These are phyloP conservation scores for Heterodera filipjevi DNA, from an alignment of 2,888 invertebrate genomes.

Conservation along the genomic window DNA sequence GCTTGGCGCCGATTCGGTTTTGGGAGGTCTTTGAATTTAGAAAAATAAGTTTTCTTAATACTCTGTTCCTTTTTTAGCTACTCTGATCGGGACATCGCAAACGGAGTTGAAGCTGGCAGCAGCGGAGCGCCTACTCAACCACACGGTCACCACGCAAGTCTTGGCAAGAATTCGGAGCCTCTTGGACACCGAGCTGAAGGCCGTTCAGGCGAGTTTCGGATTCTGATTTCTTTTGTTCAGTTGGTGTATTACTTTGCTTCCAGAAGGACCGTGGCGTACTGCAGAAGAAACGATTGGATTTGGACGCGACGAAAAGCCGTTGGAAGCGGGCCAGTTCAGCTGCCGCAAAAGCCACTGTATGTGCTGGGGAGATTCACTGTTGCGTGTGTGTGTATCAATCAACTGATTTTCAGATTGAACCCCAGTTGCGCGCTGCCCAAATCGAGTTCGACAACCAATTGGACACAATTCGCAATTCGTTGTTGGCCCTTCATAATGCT, in stretches of 20 bases:
- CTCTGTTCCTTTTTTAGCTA: constrained; percentile 72
- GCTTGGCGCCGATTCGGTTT: constrained; percentile 80
- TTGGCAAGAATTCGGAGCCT: constrained; percentile 74
- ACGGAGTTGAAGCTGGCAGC: constrained; percentile 83
- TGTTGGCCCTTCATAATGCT: constrained; percentile 84
- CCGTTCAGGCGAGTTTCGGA: constrained; percentile 53
- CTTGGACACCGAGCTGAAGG: constrained; percentile 66
- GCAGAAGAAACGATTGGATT: constrained; percentile 75
- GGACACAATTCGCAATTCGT: constrained; percentile 81
- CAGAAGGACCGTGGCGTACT: constrained; percentile 71
- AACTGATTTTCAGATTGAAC: constrained; percentile 76
- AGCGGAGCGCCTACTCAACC: constrained; percentile 77
- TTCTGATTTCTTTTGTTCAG: not conserved
- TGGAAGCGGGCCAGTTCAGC: constrained; percentile 81
- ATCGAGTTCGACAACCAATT: constrained; percentile 88
- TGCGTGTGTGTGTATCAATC: not conserved
- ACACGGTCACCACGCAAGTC: not conserved
- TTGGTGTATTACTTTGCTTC: constrained; percentile 10
- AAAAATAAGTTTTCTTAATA: constrained; percentile 36
- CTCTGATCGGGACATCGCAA: constrained; percentile 85
- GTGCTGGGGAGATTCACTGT: constrained; percentile 64
- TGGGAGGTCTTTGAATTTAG: not conserved
- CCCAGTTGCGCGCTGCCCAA: constrained; percentile 83
- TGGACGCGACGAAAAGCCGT: constrained; percentile 86
- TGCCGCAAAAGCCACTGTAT: constrained; percentile 78